These are phyloP conservation scores for Phenganax marumi DNA, from an alignment of 92 coral and sea anemone genomes.

Conservation along the genomic window DNA sequence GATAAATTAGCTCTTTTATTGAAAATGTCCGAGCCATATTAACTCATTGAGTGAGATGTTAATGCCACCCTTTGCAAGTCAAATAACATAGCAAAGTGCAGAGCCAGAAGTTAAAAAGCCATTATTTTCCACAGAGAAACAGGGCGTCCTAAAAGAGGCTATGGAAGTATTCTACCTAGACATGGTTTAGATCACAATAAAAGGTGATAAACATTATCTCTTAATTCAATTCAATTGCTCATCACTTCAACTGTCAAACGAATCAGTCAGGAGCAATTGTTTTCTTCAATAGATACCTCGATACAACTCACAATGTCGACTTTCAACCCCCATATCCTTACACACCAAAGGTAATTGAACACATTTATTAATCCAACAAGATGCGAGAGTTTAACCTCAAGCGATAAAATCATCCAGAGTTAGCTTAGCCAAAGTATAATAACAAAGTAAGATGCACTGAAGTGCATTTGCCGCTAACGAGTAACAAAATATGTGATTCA, in stretches of 20 bases:
- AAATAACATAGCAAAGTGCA: not conserved
- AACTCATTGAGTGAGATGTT: too few relatives aligned
- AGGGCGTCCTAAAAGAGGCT: constrained; percentile 88
- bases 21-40: too few relatives aligned
- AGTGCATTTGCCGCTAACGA: too few relatives aligned
- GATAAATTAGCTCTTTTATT: too few relatives aligned
- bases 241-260: not conserved
- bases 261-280: not conserved
- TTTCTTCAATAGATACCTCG: constrained; percentile 67
- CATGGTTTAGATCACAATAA: constrained; percentile 86
- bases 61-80: too few relatives aligned
- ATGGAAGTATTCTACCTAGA: constrained; percentile 94
- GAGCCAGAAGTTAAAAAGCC: not conserved
- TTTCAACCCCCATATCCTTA: constrained; percentile 75
- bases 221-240: not conserved
- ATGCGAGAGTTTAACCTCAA: not conserved
- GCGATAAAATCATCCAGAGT: not conserved
- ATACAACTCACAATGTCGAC: constrained; percentile 87
- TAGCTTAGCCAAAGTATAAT: too few relatives aligned
- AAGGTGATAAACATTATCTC: constrained; percentile 52
- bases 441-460: too few relatives aligned
- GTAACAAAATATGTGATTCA: too few relatives aligned
- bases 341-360: constrained; percentile 69
- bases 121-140: constrained; percentile 64
- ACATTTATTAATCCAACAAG: not conserved